Evolutionary conservation across 2,888 invertebrate genomes (phyloP).

Genomic region (Sisyra nigra): DNA sequence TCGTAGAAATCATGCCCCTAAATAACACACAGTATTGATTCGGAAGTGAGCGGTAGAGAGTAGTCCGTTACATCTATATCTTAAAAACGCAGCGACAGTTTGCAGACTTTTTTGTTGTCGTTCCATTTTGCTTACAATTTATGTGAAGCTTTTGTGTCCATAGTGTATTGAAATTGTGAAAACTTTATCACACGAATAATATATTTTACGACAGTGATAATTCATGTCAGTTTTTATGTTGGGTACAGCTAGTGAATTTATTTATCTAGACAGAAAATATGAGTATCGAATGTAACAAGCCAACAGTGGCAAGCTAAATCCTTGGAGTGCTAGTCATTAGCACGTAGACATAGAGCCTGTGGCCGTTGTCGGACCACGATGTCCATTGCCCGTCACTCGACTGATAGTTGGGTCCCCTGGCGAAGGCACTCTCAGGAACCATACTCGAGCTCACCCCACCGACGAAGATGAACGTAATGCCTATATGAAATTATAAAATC

Average conservation of each 20-base stretch:
- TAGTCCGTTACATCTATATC: background rate
- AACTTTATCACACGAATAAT: conserved; percentile 10
- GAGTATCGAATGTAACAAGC: conserved; percentile 3
- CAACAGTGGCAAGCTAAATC: conserved; percentile 4
- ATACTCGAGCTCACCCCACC: no score
- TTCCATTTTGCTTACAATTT: conserved; percentile 8
- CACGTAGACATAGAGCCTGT: conserved; percentile 4
- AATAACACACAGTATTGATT: no score
- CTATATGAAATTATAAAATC: no score
- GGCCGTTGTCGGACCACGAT: background rate
- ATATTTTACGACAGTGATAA: conserved; percentile 10
- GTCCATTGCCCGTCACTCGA: conserved; percentile 6
- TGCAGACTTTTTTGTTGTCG: background rate
- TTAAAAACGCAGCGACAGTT: conserved; percentile 1
- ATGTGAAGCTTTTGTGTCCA: conserved; percentile 10
- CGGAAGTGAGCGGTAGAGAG: no score
- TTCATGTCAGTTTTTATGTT: conserved; percentile 9
- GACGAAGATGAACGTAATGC: no score
- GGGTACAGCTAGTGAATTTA: conserved; percentile 1
- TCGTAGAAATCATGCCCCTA: no score
- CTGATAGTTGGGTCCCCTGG: conserved; percentile 4
- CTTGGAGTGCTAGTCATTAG: conserved; percentile 8
- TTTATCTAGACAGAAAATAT: conserved; percentile 8
- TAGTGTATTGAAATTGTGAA: conserved; percentile 10
- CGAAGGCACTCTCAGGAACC: background rate